These are phyloP conservation scores for Tenebrosternarchus preto DNA, from an alignment of 2,113 vertebrate genomes.

Conservation along the genomic window DNA sequence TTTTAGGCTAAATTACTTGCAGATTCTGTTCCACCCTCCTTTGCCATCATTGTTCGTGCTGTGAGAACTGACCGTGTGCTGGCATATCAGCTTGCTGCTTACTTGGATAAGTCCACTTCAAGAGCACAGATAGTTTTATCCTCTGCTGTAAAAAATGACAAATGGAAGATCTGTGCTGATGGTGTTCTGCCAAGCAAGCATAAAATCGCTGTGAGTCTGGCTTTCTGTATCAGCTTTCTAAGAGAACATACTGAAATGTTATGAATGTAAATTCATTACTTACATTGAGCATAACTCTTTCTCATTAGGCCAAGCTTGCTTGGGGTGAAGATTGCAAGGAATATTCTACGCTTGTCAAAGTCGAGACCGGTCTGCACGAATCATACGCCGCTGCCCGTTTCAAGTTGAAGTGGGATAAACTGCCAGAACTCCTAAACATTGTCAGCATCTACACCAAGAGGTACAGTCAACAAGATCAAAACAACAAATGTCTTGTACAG, in stretches of 20 bases:
- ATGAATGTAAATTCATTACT: too few relatives aligned
- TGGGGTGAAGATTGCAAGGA: slow-evolving; percentile 74
- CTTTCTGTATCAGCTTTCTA: neutral
- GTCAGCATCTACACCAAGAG: slow-evolving; percentile 55
- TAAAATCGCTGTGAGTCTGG: slow-evolving; percentile 75
- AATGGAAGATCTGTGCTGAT: slow-evolving; percentile 79
- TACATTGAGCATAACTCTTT: neutral
- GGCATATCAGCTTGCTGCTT: slow-evolving; percentile 74
- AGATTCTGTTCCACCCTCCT: slow-evolving; percentile 61
- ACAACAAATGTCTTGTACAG: neutral
- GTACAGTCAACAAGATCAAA: slow-evolving; percentile 64
- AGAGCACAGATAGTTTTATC: slow-evolving; percentile 75
- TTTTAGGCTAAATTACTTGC: slow-evolving; percentile 72
- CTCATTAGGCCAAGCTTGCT: slow-evolving; percentile 66
- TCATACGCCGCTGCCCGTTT: slow-evolving; percentile 68
- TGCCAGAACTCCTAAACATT: slow-evolving; percentile 65
- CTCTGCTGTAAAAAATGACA: slow-evolving; percentile 69
- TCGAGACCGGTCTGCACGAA: slow-evolving; percentile 67
- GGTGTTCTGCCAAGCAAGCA: slow-evolving; percentile 72
- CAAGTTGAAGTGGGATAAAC: slow-evolving; percentile 69
- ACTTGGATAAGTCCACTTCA: slow-evolving; percentile 63
- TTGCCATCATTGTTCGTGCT: slow-evolving; percentile 70
- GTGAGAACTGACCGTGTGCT: slow-evolving; percentile 64
- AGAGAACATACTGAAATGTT: neutral
- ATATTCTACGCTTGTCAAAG: slow-evolving; percentile 61